phyloP scores from a whole-genome alignment of 2,113 vertebrate species.

The Thermophis baileyi region DNA sequence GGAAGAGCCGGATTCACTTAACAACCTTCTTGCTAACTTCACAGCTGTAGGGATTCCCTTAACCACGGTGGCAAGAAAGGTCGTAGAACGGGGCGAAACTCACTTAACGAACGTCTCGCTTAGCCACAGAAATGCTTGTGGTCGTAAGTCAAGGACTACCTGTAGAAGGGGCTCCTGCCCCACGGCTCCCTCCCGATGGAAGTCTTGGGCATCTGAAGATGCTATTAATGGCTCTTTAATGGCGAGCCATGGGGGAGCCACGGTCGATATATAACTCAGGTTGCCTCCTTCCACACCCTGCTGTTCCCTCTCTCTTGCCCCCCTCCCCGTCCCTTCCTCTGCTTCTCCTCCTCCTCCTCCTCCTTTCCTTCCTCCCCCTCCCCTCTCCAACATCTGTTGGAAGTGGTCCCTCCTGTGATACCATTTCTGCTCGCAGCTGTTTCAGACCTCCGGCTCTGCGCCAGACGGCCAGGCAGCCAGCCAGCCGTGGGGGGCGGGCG shows the following conservation, averaged over 20 bases:
- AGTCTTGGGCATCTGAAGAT: constrained; percentile 33
- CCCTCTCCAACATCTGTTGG: constrained; percentile 88
- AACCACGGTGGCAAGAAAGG: background rate
- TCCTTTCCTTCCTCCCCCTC: background rate
- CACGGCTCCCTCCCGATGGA: constrained; percentile 42
- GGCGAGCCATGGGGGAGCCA: constrained; percentile 53
- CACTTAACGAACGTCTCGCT: too few relatives aligned
- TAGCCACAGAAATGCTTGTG: too few relatives aligned
- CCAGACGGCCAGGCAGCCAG: constrained; percentile 42
- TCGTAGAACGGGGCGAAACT: too few relatives aligned
- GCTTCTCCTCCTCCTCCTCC: background rate
- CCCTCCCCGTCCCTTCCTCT: constrained; percentile 26
- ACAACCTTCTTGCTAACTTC: fast-evolving
- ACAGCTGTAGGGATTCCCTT: background rate
- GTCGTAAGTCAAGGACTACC: background rate
- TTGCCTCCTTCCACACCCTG: constrained; percentile 61
- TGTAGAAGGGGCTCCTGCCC: background rate
- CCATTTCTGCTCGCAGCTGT: constrained; percentile 88
- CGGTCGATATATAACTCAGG: constrained; percentile 51
- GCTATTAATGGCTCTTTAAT: constrained; percentile 63
- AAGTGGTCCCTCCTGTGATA: constrained; percentile 84
- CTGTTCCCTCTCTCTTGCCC: constrained; percentile 63
- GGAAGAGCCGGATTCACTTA: too few relatives aligned
- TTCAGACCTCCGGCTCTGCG: constrained; percentile 83
- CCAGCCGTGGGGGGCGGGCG: background rate